These are phyloP conservation scores for Helostoma temminkii DNA, from an alignment of 2,797 vertebrate genomes.

Conservation along the genomic window DNA sequence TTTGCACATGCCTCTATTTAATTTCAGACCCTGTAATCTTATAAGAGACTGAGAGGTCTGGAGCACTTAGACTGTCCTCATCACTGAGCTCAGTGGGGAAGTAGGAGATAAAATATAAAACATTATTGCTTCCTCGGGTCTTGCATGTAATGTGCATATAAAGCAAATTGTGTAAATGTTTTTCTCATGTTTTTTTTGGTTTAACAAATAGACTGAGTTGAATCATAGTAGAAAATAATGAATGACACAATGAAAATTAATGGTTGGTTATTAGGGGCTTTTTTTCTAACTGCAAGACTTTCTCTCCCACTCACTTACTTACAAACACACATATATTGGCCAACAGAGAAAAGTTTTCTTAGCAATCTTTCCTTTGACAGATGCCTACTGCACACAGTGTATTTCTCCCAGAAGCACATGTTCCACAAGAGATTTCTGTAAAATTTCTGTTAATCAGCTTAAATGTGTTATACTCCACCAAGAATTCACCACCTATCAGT, in stretches of 20 bases:
- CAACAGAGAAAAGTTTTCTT: constrained; percentile 36
- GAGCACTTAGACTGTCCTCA: constrained; percentile 69
- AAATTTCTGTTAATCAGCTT: constrained; percentile 47
- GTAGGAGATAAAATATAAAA: constrained; percentile 45
- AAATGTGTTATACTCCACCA: constrained; percentile 40
- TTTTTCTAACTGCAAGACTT: constrained; percentile 26
- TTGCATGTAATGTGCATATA: not conserved
- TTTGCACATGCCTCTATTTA: constrained; percentile 76
- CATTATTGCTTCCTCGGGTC: constrained; percentile 24
- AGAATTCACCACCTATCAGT: constrained; percentile 30
- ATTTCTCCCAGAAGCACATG: constrained; percentile 20
- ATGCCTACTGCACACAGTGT: constrained; percentile 30
- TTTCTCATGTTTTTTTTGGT: constrained; percentile 9
- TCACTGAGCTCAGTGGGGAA: constrained; percentile 45
- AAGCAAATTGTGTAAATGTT: constrained; percentile 7
- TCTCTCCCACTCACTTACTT: constrained; percentile 12
- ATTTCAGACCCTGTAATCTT: constrained; percentile 73
- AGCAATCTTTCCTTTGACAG: constrained; percentile 34
- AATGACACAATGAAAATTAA: constrained; percentile 21
- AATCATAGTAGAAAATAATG: constrained; percentile 11
- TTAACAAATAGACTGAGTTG: constrained; percentile 8
- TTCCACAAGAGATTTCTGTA: constrained; percentile 32
- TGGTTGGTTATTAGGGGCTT: constrained; percentile 18
- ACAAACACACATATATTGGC: constrained; percentile 14
- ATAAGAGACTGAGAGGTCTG: constrained; percentile 73